Percentiles rank a stretch among this genome's conserved stretches.
These are phyloP conservation scores for Aleadryas rufinucha DNA, from an alignment of 2,113 vertebrate genomes.

Conservation along the genomic window DNA sequence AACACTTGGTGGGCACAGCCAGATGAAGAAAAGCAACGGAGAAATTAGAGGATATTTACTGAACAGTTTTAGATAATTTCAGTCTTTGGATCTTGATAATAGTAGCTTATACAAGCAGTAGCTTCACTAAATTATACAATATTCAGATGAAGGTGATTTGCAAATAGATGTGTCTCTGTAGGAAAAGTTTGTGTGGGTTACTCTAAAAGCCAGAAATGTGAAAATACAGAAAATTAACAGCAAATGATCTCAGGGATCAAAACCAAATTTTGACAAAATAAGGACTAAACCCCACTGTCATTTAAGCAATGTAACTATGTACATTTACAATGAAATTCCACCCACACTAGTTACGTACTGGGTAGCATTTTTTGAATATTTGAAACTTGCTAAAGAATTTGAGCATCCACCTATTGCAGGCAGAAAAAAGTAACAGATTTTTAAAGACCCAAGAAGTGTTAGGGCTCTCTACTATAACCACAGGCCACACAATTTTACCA, in stretches of 20 bases:
- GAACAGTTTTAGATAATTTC: slow-evolving; percentile 5
- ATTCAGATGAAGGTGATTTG: slow-evolving; percentile 19
- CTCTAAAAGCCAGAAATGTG: background rate
- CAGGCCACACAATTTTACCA: background rate
- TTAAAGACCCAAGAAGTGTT: background rate
- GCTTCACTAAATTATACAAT: background rate
- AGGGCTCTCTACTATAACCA: background rate
- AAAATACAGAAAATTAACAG: background rate
- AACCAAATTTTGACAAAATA: background rate
- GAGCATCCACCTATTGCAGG: background rate
- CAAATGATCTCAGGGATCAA: background rate
- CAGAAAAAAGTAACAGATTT: background rate
- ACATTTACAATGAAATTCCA: slow-evolving; percentile 20
- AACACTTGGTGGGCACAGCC: background rate
- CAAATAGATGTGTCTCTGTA: background rate
- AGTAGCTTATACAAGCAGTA: background rate
- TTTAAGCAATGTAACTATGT: background rate
- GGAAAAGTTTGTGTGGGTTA: slow-evolving; percentile 9
- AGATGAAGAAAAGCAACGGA: background rate
- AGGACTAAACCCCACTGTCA: background rate
- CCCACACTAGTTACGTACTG: background rate
- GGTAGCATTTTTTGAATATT: background rate
- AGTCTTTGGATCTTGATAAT: background rate
- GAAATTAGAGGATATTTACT: background rate
- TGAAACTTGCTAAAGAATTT: background rate